These are phyloP conservation scores for Indri indri DNA, from an alignment of 2,113 vertebrate species.

Conservation along the genomic window DNA sequence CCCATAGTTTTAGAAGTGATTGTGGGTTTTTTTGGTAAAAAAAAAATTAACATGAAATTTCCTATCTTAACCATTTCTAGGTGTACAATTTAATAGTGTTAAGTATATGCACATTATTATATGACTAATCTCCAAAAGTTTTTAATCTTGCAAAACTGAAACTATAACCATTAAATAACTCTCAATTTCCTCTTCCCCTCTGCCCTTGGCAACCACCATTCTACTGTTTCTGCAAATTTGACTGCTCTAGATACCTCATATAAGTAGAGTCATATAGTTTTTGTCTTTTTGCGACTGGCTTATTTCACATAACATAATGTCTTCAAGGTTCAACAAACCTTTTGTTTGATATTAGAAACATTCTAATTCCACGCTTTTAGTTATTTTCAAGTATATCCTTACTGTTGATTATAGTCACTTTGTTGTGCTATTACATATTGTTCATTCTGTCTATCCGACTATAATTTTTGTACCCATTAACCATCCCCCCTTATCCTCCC, in stretches of 20 bases:
- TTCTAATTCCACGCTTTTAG: too few species aligned
- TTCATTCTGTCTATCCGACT: too few species aligned
- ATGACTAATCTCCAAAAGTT: neutral
- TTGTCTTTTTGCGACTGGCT: conserved; percentile 24
- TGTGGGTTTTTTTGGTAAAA: neutral
- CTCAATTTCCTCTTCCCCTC: neutral
- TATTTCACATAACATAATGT: conserved; percentile 7
- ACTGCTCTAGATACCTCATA: neutral
- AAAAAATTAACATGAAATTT: neutral
- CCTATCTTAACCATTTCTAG: neutral
- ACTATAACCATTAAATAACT: neutral
- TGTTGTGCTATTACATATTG: too few species aligned
- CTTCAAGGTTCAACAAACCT: neutral
- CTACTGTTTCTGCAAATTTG: conserved; percentile 4
- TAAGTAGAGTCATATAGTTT: neutral
- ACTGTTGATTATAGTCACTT: too few species aligned
- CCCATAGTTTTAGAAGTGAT: neutral
- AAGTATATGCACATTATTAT: conserved; percentile 1
- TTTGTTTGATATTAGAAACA: too few species aligned
- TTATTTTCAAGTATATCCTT: too few species aligned
- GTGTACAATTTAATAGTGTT: neutral
- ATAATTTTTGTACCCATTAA: too few species aligned
- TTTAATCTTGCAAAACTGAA: conserved; percentile 37
- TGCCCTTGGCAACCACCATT: neutral
- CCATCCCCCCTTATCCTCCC: too few species aligned